Conservation (phyloP, 2,888 invertebrate species). For the Dinocampus coccinellae region DNA sequence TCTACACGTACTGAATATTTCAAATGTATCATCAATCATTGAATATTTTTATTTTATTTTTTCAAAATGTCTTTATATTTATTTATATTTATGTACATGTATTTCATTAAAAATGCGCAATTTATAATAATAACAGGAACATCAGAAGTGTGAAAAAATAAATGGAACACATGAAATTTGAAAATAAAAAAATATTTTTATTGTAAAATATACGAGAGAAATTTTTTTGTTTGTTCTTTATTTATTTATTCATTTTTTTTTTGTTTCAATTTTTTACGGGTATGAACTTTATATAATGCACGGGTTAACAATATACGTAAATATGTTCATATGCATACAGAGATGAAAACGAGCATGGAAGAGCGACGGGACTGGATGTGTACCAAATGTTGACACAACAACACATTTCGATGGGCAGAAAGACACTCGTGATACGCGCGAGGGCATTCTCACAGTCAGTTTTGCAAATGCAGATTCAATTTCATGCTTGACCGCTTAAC, state of each 20-base stretch:
- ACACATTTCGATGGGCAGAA: constrained; percentile 26
- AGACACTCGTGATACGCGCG: constrained; percentile 15
- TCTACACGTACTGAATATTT: neutral
- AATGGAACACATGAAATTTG: neutral
- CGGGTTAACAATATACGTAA: neutral
- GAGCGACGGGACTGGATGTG: neutral
- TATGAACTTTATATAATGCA: neutral
- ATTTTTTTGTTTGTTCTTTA: no score
- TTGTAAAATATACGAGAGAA: neutral
- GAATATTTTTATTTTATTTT: constrained; percentile 2
- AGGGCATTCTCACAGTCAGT: constrained; percentile 9
- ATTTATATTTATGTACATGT: neutral
- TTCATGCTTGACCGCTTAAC: constrained; percentile 11
- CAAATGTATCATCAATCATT: neutral
- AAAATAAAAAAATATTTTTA: neutral
- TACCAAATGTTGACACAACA: constrained; percentile 24
- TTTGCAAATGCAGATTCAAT: constrained; percentile 28
- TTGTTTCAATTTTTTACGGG: no score
- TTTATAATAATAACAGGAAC: neutral
- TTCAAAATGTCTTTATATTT: neutral
- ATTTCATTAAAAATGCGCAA: neutral
- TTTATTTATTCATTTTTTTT: no score
- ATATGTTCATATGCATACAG: neutral
- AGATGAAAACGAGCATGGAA: neutral
- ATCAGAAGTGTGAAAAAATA: neutral